phyloP scores from a whole-genome alignment of 2,888 invertebrate species.

The Athalia circularis region DNA sequence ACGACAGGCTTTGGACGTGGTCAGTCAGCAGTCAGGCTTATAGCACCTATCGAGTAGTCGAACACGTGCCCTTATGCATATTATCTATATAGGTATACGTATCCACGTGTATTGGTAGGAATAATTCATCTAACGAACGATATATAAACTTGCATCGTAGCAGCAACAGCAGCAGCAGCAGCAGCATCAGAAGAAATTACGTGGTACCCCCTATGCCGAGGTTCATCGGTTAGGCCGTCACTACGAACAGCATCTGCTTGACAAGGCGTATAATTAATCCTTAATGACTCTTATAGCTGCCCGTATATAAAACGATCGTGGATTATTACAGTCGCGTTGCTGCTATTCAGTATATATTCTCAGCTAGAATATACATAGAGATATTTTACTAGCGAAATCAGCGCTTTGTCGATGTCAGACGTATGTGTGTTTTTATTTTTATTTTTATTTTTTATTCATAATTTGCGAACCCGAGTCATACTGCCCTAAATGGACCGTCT shows the following conservation, averaged over 20 bases:
- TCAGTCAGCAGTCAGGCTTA: neutral
- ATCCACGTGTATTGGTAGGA: constrained; percentile 16
- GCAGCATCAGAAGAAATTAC: no score
- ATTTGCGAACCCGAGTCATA: neutral
- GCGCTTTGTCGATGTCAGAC: constrained; percentile 67
- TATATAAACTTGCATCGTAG: neutral
- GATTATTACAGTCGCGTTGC: constrained; percentile 36
- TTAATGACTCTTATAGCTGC: constrained; percentile 62
- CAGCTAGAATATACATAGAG: no score
- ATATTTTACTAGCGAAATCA: constrained; percentile 66
- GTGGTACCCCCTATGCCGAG: no score
- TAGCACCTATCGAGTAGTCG: neutral
- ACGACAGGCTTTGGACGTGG: constrained; percentile 27
- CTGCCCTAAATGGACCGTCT: constrained; percentile 26
- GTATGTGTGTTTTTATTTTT: constrained; percentile 53
- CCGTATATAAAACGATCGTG: constrained; percentile 68
- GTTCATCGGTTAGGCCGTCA: constrained; percentile 11
- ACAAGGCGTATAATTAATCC: constrained; percentile 71
- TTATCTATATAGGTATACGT: no score
- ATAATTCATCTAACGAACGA: constrained; percentile 45
- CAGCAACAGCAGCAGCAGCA: neutral
- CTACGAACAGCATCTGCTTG: constrained; percentile 64
- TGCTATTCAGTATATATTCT: constrained; percentile 11
- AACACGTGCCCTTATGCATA: constrained; percentile 35
- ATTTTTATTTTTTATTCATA: constrained; percentile 2